A percentile compares a stretch with the other conserved stretches of the same genome.
Evolutionary conservation across 2,888 invertebrate species (phyloP).

Genomic region (Ernsta delagoae): DNA sequence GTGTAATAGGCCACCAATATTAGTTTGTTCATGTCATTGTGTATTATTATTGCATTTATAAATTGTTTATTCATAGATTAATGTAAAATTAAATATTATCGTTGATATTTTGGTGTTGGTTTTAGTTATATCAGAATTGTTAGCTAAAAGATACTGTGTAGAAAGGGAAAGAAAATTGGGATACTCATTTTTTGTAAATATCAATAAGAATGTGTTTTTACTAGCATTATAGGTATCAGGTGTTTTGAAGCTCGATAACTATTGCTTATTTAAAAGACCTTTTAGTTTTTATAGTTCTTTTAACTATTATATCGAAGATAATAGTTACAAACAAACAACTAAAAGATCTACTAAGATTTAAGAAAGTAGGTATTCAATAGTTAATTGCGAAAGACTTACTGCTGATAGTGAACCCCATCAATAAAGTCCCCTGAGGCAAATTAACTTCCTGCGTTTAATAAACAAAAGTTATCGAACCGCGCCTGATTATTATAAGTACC

Average conservation of each 20-base stretch:
- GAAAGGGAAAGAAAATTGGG: slow-evolving; percentile 36
- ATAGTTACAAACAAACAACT: neutral
- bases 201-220: slow-evolving; percentile 59
- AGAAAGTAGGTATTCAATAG: neutral
- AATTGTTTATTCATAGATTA: neutral
- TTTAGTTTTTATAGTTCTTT: neutral
- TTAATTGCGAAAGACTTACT: neutral
- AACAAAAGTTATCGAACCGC: slow-evolving; percentile 36
- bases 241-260: slow-evolving; percentile 8
- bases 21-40: neutral
- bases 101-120: slow-evolving; percentile 42
- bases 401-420: too few species aligned
- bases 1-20: neutral
- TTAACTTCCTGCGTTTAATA: neutral
- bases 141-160: neutral
- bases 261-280: slow-evolving; percentile 3
- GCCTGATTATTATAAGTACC: slow-evolving; percentile 15
- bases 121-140: slow-evolving; percentile 37
- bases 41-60: neutral
- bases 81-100: neutral
- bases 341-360: too few species aligned
- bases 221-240: neutral
- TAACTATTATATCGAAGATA: neutral
- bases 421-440: neutral
- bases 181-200: slow-evolving; percentile 64